These are phyloP conservation scores for Heloderma charlesbogerti DNA, from an alignment of 2,113 vertebrate genomes.

Conservation along the genomic window DNA sequence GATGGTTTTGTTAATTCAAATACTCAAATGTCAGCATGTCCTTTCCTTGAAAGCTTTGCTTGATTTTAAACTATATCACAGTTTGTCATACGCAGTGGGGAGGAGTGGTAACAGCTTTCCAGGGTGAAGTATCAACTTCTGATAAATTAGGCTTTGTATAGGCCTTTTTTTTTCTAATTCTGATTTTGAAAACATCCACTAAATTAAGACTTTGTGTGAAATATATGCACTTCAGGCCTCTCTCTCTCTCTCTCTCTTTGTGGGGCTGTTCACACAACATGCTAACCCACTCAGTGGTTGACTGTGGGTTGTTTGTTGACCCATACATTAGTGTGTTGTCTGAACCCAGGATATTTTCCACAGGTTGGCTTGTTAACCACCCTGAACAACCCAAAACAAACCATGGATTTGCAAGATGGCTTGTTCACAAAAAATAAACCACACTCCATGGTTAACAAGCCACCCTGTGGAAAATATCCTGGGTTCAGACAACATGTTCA, in stretches of 20 bases:
- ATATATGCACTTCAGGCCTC: neutral
- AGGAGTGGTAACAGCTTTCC: neutral
- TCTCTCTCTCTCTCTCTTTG: neutral
- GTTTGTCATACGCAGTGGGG: constrained; percentile 3
- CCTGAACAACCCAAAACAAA: too few species aligned
- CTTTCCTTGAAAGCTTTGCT: neutral
- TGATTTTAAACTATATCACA: constrained; percentile 20
- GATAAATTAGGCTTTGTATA: neutral
- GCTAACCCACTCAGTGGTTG: too few species aligned
- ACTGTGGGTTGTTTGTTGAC: too few species aligned
- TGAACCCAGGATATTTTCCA: too few species aligned
- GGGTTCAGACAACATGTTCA: too few species aligned
- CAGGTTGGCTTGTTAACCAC: too few species aligned
- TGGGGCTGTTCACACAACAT: too few species aligned
- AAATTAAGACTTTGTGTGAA: neutral
- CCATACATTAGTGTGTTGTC: too few species aligned
- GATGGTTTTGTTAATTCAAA: constrained; percentile 24
- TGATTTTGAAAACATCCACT: neutral
- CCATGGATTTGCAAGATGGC: too few species aligned
- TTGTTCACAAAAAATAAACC: too few species aligned
- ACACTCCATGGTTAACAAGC: too few species aligned
- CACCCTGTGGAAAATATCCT: too few species aligned
- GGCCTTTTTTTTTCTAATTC: neutral
- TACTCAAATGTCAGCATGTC: constrained; percentile 14
- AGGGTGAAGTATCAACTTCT: neutral